phyloP scores from a whole-genome alignment of 2,797 vertebrate species.

The Ataeniobius toweri region DNA sequence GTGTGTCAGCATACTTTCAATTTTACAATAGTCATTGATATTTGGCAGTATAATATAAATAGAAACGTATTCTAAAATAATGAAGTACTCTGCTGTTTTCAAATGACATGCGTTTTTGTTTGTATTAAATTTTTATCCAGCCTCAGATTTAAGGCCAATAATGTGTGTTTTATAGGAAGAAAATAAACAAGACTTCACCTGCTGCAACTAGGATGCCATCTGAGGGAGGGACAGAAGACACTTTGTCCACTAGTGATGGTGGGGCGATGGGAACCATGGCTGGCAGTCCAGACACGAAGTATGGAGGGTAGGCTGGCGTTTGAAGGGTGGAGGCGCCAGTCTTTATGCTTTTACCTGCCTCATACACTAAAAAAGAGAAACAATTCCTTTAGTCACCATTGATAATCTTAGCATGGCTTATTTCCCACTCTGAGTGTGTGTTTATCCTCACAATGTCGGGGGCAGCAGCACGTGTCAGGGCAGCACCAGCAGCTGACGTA shows the following conservation, averaged over 20 bases:
- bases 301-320: constrained; percentile 87
- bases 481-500: constrained; percentile 96
- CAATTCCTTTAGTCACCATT: not conserved
- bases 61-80: not conserved
- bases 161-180: not conserved
- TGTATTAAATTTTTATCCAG: not conserved
- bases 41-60: not conserved
- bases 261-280: constrained; percentile 87
- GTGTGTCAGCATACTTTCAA: not conserved
- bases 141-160: not conserved
- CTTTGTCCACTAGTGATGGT: constrained; percentile 90
- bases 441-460: constrained; percentile 90
- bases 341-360: constrained; percentile 96
- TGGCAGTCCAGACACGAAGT: constrained; percentile 91
- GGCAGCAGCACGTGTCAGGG: constrained; percentile 96
- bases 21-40: not conserved
- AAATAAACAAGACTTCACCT: constrained; percentile 54
- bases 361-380: constrained; percentile 84
- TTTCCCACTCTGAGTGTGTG: constrained; percentile 14
- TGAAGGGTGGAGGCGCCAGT: constrained; percentile 81
- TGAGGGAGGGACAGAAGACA: constrained; percentile 79
- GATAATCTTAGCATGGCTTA: not conserved
- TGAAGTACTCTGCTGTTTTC: not conserved
- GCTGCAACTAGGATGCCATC: constrained; percentile 67
- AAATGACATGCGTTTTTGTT: not conserved